Conservation (phyloP, 2,797 vertebrate genomes). For the Lindbergichthys nudifrons region DNA sequence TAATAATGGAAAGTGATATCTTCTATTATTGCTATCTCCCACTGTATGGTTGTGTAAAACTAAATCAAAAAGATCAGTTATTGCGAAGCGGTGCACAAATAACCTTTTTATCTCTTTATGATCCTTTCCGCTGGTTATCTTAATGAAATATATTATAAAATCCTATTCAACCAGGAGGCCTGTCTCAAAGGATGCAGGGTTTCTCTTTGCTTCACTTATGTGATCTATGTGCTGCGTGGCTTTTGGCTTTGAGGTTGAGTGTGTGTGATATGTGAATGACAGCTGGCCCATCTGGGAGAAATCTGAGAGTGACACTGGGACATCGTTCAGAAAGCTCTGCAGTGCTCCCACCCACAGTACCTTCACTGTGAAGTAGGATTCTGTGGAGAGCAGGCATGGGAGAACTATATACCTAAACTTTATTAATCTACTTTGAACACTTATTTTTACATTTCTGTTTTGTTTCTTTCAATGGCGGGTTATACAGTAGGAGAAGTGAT, state of each 20-base stretch:
- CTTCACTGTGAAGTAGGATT: constrained; percentile 1
- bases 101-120: constrained; percentile 14
- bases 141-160: constrained; percentile 8
- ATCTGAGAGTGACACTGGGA: constrained; percentile 14
- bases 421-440: constrained; percentile 1
- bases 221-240: constrained; percentile 22
- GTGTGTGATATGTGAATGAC: constrained; percentile 54
- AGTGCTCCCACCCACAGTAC: constrained; percentile 1
- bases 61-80: constrained; percentile 7
- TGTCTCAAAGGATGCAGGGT: constrained; percentile 16
- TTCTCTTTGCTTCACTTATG: constrained; percentile 4
- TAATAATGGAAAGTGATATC: not conserved
- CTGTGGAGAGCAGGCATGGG: not conserved
- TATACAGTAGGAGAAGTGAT: no score
- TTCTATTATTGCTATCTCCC: not conserved
- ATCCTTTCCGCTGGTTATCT: constrained; percentile 19
- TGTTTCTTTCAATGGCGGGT: not conserved
- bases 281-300: constrained; percentile 42
- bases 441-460: constrained; percentile 9
- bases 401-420: constrained; percentile 8
- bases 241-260: constrained; percentile 40
- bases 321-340: constrained; percentile 28
- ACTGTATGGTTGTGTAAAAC: not conserved
- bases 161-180: constrained; percentile 23
- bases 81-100: constrained; percentile 2